phyloP scores from a whole-genome alignment of 2,113 vertebrate species.

The Donacobius atricapilla region DNA sequence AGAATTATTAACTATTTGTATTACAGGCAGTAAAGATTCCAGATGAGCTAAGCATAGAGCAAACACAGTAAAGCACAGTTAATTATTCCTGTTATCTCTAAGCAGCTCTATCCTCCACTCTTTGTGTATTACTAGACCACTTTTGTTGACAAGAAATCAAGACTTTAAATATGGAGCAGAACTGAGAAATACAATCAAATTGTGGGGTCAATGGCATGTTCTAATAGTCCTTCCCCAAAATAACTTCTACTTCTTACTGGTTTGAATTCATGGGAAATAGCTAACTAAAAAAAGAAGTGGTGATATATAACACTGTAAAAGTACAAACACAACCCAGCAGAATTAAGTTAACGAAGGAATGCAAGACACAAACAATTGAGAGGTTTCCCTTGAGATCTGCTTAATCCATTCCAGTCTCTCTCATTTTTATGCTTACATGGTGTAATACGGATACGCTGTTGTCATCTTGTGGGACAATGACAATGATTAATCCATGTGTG shows the following conservation, averaged over 20 bases:
- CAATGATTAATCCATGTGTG: background rate
- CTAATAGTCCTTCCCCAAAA: background rate
- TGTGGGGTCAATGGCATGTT: background rate
- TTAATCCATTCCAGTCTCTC: background rate
- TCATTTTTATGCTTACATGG: background rate
- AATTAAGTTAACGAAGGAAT: background rate
- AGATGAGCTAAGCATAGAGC: background rate
- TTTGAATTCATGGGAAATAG: background rate
- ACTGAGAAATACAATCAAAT: background rate
- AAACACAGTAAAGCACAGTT: background rate
- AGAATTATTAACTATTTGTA: constrained; percentile 10
- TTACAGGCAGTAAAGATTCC: background rate
- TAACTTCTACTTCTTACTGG: background rate
- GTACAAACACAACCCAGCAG: background rate
- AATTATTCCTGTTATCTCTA: background rate
- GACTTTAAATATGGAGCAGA: background rate
- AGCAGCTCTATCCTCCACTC: background rate
- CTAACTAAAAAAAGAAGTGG: background rate
- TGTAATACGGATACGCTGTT: background rate
- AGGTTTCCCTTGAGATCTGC: background rate
- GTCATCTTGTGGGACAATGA: background rate
- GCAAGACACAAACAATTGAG: background rate
- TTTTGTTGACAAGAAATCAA: background rate
- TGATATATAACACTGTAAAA: background rate
- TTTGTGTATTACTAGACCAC: background rate